Base-by-base conservation (phyloP, 2,888 invertebrate genomes). In the Apamea sordens region DNA sequence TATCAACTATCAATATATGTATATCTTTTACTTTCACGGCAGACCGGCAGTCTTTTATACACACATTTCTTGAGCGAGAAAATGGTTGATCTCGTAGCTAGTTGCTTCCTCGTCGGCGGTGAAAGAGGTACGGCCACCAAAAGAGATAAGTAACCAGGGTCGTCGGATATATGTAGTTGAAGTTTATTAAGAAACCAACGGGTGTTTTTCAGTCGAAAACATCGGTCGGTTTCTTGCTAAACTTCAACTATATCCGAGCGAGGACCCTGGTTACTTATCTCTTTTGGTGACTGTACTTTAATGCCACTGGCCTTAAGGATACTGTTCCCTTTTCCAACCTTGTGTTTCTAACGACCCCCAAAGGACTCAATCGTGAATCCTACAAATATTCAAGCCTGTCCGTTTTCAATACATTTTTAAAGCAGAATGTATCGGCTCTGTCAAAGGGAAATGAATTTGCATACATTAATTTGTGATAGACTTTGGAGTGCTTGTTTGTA, bases 401-500 rank as follows among this genome's bases (percentile, higher is more conserved):
- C 15, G 50, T 59, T 47, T 61, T 83, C 73, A 67, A 83, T 83
- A 73, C 56, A 83, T 86, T 83, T 73, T 77, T 71, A 71, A 77
- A 83, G 11, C 18, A 44, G 1, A 50, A 71, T 59, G n/a, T 70
- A 83, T 83, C 65, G 65, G 63, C 73, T 53, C 50, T 68, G 75
- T 67, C 73, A 71, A 75, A 70, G 44, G 67, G 64, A 76, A 86
- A 84, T 79, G 79, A 79, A 84, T 84, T 79, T 88, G 84, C 81
- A 87, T 88, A 86, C 75, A 77, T 87, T 88, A 88, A 86, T 77
- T 76, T 73, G n/a, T 59, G 47, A 88, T 15, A 41, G 36, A 24
- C 15, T 65, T 24, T 41, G 11, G 44, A 88, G 73, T 86, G 36
- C 56, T 10, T 28, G 18, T 21, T 88, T 75, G 56, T 71, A 50